phyloP scores from a whole-genome alignment of 2,888 invertebrate species.

The Callimorpha dominula region DNA sequence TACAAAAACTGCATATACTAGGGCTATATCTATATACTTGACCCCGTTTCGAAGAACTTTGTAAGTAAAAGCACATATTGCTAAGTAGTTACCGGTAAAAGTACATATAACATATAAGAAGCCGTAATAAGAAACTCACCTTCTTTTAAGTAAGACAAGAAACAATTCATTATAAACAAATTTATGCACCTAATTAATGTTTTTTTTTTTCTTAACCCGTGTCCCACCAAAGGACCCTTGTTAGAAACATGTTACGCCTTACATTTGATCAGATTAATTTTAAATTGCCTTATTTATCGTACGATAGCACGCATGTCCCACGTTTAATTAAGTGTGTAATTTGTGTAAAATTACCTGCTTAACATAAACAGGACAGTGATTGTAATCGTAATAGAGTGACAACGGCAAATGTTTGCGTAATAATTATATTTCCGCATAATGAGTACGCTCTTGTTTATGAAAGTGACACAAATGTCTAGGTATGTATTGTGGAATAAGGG shows the following conservation, averaged over 20 bases:
- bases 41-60: not conserved
- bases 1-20: too few relatives aligned
- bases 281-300: constrained; percentile 54
- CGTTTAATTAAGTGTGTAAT: constrained; percentile 47
- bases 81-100: too few relatives aligned
- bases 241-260: constrained; percentile 57
- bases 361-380: constrained; percentile 32
- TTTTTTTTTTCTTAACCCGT: constrained; percentile 19
- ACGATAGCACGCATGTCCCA: constrained; percentile 42
- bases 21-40: not conserved
- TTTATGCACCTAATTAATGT: constrained; percentile 20
- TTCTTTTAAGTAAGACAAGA: not conserved
- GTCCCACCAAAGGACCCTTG: constrained; percentile 55
- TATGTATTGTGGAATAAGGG: constrained; percentile 5
- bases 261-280: constrained; percentile 64
- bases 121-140: not conserved
- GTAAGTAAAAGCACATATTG: not conserved
- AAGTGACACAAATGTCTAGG: too few relatives aligned
- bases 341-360: constrained; percentile 43
- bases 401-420: constrained; percentile 31
- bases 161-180: not conserved
- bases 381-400: constrained; percentile 43
- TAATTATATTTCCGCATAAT: constrained; percentile 19
- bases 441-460: constrained; percentile 12
- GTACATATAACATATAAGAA: too few relatives aligned